A percentile compares a stretch with the other conserved stretches of the same genome.
These are phyloP conservation scores for Lasius platythorax DNA, from an alignment of 2,888 invertebrate species.

Conservation along the genomic window DNA sequence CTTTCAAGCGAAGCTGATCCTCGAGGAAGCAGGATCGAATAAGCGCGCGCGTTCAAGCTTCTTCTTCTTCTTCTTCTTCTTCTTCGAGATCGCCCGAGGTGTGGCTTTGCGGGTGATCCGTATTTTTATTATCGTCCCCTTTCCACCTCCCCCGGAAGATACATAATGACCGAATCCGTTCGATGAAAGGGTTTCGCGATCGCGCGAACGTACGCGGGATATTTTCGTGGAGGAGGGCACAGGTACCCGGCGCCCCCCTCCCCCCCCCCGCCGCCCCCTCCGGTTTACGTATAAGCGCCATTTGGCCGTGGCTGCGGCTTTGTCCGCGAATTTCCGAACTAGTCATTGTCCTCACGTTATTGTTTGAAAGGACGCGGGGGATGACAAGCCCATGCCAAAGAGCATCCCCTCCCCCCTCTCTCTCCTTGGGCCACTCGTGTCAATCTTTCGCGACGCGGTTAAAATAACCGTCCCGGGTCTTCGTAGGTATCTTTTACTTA, in stretches of 20 bases:
- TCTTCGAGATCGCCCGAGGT: conserved; percentile 60
- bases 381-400: conserved; percentile 65
- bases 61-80: not conserved
- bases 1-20: not conserved
- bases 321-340: conserved; percentile 68
- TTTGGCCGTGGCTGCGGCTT: conserved; percentile 66
- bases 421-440: not conserved
- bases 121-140: conserved; percentile 64
- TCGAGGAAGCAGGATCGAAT: conserved; percentile 22
- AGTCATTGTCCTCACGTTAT: conserved; percentile 72
- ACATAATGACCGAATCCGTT: conserved; percentile 59
- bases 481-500: not conserved
- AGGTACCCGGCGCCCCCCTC: conserved; percentile 58
- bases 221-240: conserved; percentile 62
- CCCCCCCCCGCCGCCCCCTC: too few relatives aligned
- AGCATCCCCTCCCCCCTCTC: conserved; percentile 19
- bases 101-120: conserved; percentile 68
- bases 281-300: conserved; percentile 67
- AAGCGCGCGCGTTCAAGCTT: not conserved
- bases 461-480: conserved; percentile 9
- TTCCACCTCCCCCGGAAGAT: not conserved
- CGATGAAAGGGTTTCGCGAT: conserved; percentile 71
- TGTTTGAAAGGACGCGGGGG: conserved; percentile 67
- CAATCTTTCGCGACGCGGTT: conserved; percentile 40
- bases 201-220: conserved; percentile 57